Conservation (phyloP, 2,113 vertebrate species). For the Neolamprologus longior region DNA sequence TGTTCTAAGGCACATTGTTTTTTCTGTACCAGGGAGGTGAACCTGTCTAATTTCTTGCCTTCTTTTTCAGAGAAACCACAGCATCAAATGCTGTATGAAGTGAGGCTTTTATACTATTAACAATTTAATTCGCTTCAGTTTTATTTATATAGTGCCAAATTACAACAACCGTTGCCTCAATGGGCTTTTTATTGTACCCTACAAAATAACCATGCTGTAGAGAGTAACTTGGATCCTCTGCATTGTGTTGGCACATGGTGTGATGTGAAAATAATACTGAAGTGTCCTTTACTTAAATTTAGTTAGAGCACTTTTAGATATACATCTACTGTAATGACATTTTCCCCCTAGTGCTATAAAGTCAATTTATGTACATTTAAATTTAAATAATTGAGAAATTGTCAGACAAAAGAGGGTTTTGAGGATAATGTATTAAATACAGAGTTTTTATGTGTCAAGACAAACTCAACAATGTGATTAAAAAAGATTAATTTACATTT, state of each 20-base stretch:
- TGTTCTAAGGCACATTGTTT: background rate
- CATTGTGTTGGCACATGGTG: background rate
- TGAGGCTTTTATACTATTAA: background rate
- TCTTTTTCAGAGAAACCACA: background rate
- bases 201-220: background rate
- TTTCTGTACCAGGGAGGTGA: background rate
- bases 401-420: background rate
- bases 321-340: background rate
- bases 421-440: background rate
- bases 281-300: background rate
- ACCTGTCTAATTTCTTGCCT: background rate
- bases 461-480: background rate
- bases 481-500: background rate
- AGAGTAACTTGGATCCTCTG: background rate
- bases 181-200: background rate
- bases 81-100: background rate
- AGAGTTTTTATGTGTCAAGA: background rate
- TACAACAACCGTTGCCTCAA: background rate
- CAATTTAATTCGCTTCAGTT: background rate
- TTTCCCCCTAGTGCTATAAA: background rate
- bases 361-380: background rate
- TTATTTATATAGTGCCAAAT: background rate
- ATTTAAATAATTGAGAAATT: background rate
- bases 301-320: background rate
- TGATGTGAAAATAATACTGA: background rate